Conservation (phyloP, 2,797 vertebrate genomes). For the Pogonophryne albipinna region DNA sequence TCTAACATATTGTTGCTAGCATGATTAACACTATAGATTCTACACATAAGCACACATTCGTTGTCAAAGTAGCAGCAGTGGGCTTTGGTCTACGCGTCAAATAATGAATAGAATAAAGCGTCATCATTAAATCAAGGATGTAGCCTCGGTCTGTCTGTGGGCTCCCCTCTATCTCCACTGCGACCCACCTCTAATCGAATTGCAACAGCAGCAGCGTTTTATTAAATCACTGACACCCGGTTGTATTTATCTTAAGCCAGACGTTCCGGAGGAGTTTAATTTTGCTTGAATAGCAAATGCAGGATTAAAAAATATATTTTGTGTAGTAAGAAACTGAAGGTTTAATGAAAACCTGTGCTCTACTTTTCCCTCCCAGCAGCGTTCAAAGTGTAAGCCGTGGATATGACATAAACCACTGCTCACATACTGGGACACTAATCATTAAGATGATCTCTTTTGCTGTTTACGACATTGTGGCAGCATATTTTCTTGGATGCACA, state of each 20-base stretch:
- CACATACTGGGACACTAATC: slow-evolving; percentile 31
- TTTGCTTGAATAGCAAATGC: slow-evolving; percentile 21
- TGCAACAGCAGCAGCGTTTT: slow-evolving; percentile 30
- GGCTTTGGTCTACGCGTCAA: slow-evolving; percentile 28
- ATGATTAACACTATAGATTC: slow-evolving; percentile 14
- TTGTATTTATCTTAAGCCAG: slow-evolving; percentile 55
- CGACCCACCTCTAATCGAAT: slow-evolving; percentile 54
- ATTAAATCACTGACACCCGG: slow-evolving; percentile 63
- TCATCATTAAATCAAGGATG: slow-evolving; percentile 60
- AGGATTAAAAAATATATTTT: not conserved
- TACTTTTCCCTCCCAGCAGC: slow-evolving; percentile 10
- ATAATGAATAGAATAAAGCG: slow-evolving; percentile 63
- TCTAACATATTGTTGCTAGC: not conserved
- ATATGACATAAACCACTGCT: slow-evolving; percentile 27
- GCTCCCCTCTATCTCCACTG: slow-evolving; percentile 27
- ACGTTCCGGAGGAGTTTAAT: slow-evolving; percentile 22
- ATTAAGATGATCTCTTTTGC: slow-evolving; percentile 10
- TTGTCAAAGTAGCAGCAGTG: slow-evolving; percentile 33
- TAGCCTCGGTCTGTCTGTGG: slow-evolving; percentile 30
- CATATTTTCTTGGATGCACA: slow-evolving; percentile 31
- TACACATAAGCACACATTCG: slow-evolving; percentile 37
- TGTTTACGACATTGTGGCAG: slow-evolving; percentile 31
- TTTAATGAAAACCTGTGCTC: slow-evolving; percentile 27
- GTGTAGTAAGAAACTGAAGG: slow-evolving; percentile 10
- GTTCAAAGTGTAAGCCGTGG: slow-evolving; percentile 24